phyloP scores from a whole-genome alignment of 2,888 invertebrate species.

The Neoaliturus tenellus region DNA sequence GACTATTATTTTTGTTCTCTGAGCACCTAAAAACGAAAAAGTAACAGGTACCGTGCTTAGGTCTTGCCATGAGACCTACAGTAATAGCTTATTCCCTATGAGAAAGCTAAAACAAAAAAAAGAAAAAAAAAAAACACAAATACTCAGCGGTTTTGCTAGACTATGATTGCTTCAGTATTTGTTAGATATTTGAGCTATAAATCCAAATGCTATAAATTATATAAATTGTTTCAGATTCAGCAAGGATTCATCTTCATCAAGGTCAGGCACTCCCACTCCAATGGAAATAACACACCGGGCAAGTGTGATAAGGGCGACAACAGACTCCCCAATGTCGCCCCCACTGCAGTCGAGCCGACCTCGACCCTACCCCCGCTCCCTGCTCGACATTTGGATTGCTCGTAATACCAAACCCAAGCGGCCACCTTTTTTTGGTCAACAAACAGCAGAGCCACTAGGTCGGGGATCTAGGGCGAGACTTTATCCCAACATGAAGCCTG shows the following conservation, averaged over 20 bases:
- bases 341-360: conserved; percentile 73
- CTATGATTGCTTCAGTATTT: too few species aligned
- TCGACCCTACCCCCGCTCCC: conserved; percentile 59
- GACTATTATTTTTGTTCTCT: too few species aligned
- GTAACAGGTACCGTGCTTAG: too few species aligned
- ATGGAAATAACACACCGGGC: conserved; percentile 70
- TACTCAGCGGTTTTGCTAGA: too few species aligned
- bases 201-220: too few species aligned
- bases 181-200: too few species aligned
- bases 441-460: conserved; percentile 70
- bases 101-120: too few species aligned
- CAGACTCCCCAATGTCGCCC: conserved; percentile 91
- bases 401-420: conserved; percentile 67
- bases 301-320: conserved; percentile 82
- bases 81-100: too few species aligned
- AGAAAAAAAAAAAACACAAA: too few species aligned
- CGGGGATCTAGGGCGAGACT: conserved; percentile 76
- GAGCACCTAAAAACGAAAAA: too few species aligned
- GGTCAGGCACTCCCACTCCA: conserved; percentile 66
- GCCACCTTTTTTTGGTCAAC: conserved; percentile 78
- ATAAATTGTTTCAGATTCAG: conserved; percentile 55
- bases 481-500: conserved; percentile 44
- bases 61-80: too few species aligned
- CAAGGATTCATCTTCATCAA: conserved; percentile 61
- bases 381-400: conserved; percentile 63